A percentile compares a stretch with the other conserved stretches of the same genome.
Evolutionary conservation across 2,113 vertebrate genomes (phyloP).

Genomic region (Ciconia stormi): DNA sequence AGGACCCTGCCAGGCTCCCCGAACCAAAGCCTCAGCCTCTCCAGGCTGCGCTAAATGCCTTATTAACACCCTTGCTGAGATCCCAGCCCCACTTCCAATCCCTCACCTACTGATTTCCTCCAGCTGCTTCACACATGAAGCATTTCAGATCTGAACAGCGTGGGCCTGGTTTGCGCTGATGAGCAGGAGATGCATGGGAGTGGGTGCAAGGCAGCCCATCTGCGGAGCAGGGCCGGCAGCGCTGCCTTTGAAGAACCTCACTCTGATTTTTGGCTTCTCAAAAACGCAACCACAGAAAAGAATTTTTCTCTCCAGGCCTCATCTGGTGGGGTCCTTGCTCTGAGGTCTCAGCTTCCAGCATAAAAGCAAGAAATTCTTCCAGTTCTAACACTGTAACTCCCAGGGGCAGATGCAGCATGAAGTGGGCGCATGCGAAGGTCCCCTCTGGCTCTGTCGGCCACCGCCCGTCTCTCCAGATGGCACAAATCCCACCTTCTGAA

Average conservation of each 20-base stretch:
- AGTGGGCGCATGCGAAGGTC: background rate
- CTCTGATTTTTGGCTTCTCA: background rate
- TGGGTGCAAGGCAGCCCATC: background rate
- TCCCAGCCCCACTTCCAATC: background rate
- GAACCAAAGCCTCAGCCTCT: background rate
- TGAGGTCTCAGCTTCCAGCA: background rate
- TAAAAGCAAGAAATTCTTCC: background rate
- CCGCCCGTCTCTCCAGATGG: background rate
- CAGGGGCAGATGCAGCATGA: background rate
- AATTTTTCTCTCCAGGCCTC: conserved; percentile 17
- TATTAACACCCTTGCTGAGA: background rate
- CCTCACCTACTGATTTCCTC: background rate
- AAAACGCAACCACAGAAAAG: conserved; percentile 14
- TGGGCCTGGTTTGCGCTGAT: background rate
- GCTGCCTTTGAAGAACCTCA: conserved; percentile 31
- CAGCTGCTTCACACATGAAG: background rate
- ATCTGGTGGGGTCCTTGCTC: background rate
- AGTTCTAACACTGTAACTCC: background rate
- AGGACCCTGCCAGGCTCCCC: background rate
- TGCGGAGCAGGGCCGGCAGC: background rate
- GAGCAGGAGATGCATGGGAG: background rate
- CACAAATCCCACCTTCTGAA: background rate
- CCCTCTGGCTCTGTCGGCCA: background rate
- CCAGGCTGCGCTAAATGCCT: background rate
- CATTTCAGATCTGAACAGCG: background rate